Conservation (phyloP, 2,888 invertebrate species). For the Drosophila pegasa region DNA sequence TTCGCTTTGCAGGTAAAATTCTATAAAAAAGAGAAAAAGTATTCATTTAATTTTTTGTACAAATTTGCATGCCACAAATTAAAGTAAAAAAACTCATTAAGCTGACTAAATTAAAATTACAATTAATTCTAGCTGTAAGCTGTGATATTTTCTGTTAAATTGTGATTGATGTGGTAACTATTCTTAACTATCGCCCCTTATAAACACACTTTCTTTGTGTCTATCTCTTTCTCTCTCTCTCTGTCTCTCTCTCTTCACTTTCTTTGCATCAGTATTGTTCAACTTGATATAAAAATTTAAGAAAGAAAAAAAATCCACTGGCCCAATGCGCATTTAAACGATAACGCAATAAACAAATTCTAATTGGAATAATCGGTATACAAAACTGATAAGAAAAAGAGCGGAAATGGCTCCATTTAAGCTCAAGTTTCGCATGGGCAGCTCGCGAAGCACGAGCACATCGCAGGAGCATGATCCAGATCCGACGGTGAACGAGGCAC, state of each 20-base stretch:
- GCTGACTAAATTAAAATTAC: background rate
- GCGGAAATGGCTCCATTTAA: conserved; percentile 84
- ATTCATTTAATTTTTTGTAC: background rate
- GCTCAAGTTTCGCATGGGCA: conserved; percentile 85
- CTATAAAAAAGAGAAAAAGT: background rate
- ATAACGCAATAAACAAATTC: background rate
- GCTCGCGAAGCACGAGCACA: conserved; percentile 84
- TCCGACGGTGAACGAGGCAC: conserved; percentile 84
- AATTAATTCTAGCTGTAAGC: conserved; percentile 2
- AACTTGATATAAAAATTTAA: conserved; percentile 21
- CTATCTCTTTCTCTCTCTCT: conserved; percentile 11
- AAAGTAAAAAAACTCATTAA: conserved; percentile 12
- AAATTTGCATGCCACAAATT: conserved; percentile 38
- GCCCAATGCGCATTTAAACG: conserved; percentile 50
- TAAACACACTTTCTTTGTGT: conserved; percentile 3
- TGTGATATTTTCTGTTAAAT: conserved; percentile 5
- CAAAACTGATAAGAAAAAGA: conserved; percentile 6
- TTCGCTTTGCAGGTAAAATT: conserved; percentile 17
- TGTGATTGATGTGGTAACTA: conserved; percentile 34
- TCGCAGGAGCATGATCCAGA: conserved; percentile 85
- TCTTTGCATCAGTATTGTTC: conserved; percentile 65
- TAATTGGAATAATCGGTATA: conserved; percentile 7
- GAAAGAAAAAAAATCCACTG: conserved; percentile 15
- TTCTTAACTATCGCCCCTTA: conserved; percentile 13
- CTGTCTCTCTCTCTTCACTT: conserved; percentile 11